These are phyloP conservation scores for Drosophila barbarae DNA, from an alignment of 2,888 invertebrate genomes.

Conservation along the genomic window DNA sequence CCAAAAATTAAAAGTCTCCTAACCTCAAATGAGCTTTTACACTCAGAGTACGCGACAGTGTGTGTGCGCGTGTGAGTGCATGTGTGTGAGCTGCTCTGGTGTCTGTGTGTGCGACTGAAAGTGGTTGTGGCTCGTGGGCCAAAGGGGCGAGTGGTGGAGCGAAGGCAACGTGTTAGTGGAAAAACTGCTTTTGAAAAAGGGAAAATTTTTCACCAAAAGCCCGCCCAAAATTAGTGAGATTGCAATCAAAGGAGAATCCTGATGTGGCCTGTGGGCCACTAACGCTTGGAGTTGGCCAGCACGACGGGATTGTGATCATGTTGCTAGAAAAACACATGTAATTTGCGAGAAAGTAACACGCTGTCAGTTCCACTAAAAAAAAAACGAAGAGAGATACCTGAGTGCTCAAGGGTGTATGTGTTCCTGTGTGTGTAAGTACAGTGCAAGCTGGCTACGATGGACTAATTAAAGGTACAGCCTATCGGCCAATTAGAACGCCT, in stretches of 20 bases:
- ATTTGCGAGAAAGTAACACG: constrained; percentile 75
- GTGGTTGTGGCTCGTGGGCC: constrained; percentile 64
- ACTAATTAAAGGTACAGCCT: neutral
- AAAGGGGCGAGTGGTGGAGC: constrained; percentile 32
- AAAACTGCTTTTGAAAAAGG: constrained; percentile 69
- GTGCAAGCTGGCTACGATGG: neutral
- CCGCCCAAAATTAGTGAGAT: constrained; percentile 40
- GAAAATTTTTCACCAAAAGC: constrained; percentile 34
- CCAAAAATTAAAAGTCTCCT: constrained; percentile 54
- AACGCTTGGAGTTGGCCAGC: constrained; percentile 10
- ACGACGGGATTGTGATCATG: constrained; percentile 12
- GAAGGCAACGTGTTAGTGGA: constrained; percentile 62
- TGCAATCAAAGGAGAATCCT: constrained; percentile 3
- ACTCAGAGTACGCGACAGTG: constrained; percentile 18
- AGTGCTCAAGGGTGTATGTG: constrained; percentile 23
- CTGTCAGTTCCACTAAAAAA: constrained; percentile 64
- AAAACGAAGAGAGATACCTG: constrained; percentile 44
- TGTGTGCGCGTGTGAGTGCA: constrained; percentile 21
- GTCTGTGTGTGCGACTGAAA: constrained; percentile 59
- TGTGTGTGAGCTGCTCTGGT: constrained; percentile 53
- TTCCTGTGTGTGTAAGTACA: constrained; percentile 37
- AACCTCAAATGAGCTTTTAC: constrained; percentile 73
- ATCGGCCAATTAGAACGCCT: neutral
- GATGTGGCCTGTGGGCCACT: neutral
- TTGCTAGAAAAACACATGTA: constrained; percentile 68